These are phyloP conservation scores for Neocrepidodera transversa DNA, from an alignment of 2,888 invertebrate species.

Conservation along the genomic window DNA sequence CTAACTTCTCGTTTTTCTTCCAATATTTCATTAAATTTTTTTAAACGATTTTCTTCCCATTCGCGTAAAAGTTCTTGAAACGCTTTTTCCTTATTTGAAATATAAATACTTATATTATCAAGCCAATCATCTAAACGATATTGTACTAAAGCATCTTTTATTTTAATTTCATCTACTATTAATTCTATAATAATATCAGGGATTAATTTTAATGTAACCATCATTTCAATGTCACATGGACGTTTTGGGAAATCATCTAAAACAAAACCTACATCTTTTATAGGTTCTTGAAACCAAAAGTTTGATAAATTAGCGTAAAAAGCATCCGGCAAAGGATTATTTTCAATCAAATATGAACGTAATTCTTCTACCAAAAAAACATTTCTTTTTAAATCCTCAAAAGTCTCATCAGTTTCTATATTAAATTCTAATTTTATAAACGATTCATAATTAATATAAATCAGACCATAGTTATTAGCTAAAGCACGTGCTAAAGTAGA, in stretches of 20 bases:
- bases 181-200: slow-evolving; percentile 68
- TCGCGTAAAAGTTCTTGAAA: slow-evolving; percentile 39
- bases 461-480: slow-evolving; percentile 65
- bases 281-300: slow-evolving; percentile 66
- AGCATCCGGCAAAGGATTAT: slow-evolving; percentile 60
- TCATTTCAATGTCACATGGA: slow-evolving; percentile 64
- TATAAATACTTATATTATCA: slow-evolving; percentile 54
- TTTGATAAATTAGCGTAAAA: slow-evolving; percentile 61
- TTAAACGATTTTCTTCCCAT: slow-evolving; percentile 49
- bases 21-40: slow-evolving; percentile 49
- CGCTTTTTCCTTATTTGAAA: slow-evolving; percentile 45
- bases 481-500: slow-evolving; percentile 62
- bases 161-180: slow-evolving; percentile 50
- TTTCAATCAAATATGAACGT: slow-evolving; percentile 63
- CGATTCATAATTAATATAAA: slow-evolving; percentile 62
- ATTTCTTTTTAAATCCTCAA: slow-evolving; percentile 32
- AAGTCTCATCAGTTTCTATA: slow-evolving; percentile 28
- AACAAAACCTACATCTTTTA: slow-evolving; percentile 63
- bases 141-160: slow-evolving; percentile 47
- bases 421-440: slow-evolving; percentile 43
- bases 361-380: slow-evolving; percentile 30
- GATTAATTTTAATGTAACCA: slow-evolving; percentile 60
- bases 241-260: slow-evolving; percentile 70
- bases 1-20: slow-evolving; percentile 50
- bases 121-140: slow-evolving; percentile 52